Percentiles rank a stretch among this genome's conserved stretches.
phyloP scores from a whole-genome alignment of 2,888 invertebrate genomes.

The Platynereis dumerilii region DNA sequence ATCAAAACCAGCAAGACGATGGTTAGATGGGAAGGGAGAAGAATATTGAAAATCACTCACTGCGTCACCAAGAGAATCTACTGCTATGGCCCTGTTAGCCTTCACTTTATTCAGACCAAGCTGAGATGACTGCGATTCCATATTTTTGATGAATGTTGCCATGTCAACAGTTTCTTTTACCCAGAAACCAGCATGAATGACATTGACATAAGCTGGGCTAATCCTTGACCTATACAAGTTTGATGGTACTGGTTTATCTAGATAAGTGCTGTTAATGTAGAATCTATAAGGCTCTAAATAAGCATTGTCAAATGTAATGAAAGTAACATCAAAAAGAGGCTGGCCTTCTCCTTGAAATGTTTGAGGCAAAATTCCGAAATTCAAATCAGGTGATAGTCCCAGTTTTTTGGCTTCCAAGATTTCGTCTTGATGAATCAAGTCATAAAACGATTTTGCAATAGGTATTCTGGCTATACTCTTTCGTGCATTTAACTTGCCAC shows the following conservation, averaged over 20 bases:
- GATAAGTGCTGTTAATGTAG: not conserved
- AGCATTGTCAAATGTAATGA: not conserved
- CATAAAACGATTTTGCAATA: not conserved
- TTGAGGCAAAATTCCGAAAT: not conserved
- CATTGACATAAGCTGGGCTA: not conserved
- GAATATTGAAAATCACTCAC: not conserved
- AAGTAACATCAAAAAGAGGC: not conserved
- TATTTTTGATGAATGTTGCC: not conserved
- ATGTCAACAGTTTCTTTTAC: not conserved
- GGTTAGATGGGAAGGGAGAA: not conserved
- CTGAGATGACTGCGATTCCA: not conserved
- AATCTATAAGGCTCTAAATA: slow-evolving; percentile 3
- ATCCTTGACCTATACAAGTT: not conserved
- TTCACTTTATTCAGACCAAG: not conserved
- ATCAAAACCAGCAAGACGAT: not conserved
- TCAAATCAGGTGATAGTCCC: not conserved
- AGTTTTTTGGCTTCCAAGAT: not conserved
- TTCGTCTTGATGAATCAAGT: not conserved
- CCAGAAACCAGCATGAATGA: not conserved
- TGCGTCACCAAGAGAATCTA: not conserved
- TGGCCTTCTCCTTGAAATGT: too few species aligned
- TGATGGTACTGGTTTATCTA: not conserved
- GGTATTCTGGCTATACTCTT: too few species aligned
- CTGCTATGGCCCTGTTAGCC: not conserved
- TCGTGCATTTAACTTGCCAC: not conserved